Conservation (phyloP, 2,113 vertebrate genomes). For the Microcebus ravelobensis region DNA sequence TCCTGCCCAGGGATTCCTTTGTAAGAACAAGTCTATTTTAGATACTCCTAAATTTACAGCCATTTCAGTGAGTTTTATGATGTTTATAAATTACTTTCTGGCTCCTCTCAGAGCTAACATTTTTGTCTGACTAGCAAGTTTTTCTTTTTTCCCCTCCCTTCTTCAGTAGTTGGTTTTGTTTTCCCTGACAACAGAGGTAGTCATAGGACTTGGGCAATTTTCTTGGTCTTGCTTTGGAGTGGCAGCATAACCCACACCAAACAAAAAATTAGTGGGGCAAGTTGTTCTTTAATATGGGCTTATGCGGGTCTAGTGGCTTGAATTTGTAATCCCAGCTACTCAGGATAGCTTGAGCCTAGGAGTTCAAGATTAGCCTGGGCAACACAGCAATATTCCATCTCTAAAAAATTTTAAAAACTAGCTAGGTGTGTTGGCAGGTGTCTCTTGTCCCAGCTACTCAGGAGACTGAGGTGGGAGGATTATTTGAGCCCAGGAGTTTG, state of each 20-base stretch:
- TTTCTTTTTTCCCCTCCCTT: background rate
- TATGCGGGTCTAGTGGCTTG: too few species aligned
- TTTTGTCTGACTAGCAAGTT: background rate
- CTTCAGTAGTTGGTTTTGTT: background rate
- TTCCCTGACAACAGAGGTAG: background rate
- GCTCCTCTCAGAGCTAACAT: background rate
- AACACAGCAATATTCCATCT: too few species aligned
- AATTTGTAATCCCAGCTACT: too few species aligned
- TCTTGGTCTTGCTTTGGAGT: background rate
- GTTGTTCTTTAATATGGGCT: background rate
- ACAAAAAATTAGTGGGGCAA: background rate
- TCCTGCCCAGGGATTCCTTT: background rate
- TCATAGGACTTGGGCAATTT: background rate
- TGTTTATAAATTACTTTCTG: conserved; percentile 5
- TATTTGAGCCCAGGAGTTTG: too few species aligned
- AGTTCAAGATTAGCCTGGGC: too few species aligned
- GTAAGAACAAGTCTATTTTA: background rate
- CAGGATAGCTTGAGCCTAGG: too few species aligned
- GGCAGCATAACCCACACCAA: background rate
- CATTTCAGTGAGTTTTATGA: background rate
- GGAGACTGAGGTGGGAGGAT: too few species aligned
- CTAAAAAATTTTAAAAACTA: too few species aligned
- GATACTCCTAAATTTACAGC: background rate
- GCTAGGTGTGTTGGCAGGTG: too few species aligned
- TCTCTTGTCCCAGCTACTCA: too few species aligned